Evolutionary conservation across 2,113 vertebrate species (phyloP).

Genomic region (Cnemophilus loriae): DNA sequence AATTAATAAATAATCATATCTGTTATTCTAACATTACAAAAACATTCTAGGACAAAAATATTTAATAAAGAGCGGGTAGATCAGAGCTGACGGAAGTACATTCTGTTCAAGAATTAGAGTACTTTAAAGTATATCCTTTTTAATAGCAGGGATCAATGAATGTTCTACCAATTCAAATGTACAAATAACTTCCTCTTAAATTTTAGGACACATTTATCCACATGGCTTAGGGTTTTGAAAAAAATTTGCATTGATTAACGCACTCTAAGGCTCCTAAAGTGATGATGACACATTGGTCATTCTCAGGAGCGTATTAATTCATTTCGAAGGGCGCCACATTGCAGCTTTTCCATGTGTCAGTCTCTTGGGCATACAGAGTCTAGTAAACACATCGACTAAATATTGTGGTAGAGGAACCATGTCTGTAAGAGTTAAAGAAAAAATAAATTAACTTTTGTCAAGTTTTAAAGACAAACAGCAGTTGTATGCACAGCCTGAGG

Average conservation of each 20-base stretch:
- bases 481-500: not conserved
- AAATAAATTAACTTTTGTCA: not conserved
- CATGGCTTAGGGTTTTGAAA: not conserved
- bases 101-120: not conserved
- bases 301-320: not conserved
- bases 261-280: not conserved
- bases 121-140: not conserved
- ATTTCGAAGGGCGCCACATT: rapidly evolving
- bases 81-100: not conserved
- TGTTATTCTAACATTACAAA: not conserved
- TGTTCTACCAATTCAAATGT: not conserved
- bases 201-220: not conserved
- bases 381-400: not conserved
- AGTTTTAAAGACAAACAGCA: not conserved
- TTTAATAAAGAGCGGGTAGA: not conserved
- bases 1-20: not conserved
- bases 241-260: not conserved
- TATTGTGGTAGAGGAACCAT: no score
- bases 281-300: not conserved
- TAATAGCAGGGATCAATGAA: not conserved
- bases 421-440: not conserved
- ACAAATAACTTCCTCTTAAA: not conserved
- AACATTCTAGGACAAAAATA: not conserved
- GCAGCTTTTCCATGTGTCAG: not conserved
- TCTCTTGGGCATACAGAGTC: not conserved